These are phyloP conservation scores for Arothron firmamentum DNA, from an alignment of 2,113 vertebrate genomes.

Conservation along the genomic window DNA sequence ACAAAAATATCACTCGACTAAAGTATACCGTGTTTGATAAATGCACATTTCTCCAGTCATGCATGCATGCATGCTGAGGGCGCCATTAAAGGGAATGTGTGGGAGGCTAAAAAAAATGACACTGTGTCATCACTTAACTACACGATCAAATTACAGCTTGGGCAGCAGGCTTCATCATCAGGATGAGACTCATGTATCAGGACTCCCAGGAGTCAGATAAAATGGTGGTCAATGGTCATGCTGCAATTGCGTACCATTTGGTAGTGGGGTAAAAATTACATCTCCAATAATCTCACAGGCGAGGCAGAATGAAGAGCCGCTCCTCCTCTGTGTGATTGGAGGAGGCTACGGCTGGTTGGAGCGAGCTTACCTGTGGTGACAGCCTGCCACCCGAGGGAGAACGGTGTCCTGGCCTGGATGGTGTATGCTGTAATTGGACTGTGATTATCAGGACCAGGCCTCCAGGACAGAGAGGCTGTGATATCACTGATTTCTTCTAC, in stretches of 20 bases:
- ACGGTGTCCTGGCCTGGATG: conserved; percentile 93
- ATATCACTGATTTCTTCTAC: conserved; percentile 93
- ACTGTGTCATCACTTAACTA: conserved; percentile 35
- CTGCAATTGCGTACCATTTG: conserved; percentile 39
- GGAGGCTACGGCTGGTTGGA: conserved; percentile 66
- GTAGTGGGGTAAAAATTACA: conserved; percentile 52
- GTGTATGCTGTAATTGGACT: conserved; percentile 92
- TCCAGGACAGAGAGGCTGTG: conserved; percentile 95
- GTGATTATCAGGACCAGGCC: conserved; percentile 93
- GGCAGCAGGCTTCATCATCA: conserved; percentile 43
- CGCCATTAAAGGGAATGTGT: conserved; percentile 37
- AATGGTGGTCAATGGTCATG: conserved; percentile 55
- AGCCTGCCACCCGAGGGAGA: conserved; percentile 97
- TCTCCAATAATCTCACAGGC: conserved; percentile 52
- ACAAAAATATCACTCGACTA: conserved; percentile 45
- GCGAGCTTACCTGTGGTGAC: conserved; percentile 90
- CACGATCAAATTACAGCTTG: conserved; percentile 49
- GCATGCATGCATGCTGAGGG: conserved; percentile 21
- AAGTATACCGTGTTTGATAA: conserved; percentile 22
- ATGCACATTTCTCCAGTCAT: conserved; percentile 36
- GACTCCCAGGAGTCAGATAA: conserved; percentile 50
- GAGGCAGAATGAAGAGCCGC: conserved; percentile 38
- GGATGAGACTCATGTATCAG: conserved; percentile 42
- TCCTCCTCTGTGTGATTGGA: conserved; percentile 51
- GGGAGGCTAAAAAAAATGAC: conserved; percentile 21